Evolutionary conservation across 1,140 invertebrate species (phyloP).

Genomic region (Neuroterus valhalla): DNA sequence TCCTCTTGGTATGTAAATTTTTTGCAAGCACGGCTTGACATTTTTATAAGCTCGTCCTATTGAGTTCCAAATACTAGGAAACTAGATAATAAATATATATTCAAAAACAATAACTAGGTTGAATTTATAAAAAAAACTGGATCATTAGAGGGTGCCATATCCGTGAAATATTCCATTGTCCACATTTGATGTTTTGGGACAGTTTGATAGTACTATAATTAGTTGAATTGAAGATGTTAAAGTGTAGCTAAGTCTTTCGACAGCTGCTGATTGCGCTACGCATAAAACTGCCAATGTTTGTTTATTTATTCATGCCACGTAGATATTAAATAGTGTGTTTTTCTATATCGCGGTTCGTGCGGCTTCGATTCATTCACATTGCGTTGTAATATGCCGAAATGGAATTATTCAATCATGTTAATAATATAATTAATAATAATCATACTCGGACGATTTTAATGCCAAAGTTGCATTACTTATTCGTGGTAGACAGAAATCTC

Average conservation of each 20-base stretch:
- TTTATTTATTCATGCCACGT: conserved; percentile 55
- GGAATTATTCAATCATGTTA: background rate
- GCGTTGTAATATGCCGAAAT: conserved; percentile 4
- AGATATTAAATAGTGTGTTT: conserved; percentile 49
- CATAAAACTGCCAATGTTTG: conserved; percentile 58
- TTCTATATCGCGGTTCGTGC: conserved; percentile 35
- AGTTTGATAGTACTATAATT: conserved; percentile 37
- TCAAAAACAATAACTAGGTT: background rate
- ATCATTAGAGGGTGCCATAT: conserved; percentile 44
- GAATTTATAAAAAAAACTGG: conserved; percentile 30
- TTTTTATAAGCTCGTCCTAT: conserved; percentile 31
- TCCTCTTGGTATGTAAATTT: conserved; percentile 20
- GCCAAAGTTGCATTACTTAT: background rate
- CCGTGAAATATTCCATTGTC: conserved; percentile 24
- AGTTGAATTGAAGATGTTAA: conserved; percentile 44
- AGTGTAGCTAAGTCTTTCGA: conserved; percentile 58
- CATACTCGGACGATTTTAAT: background rate
- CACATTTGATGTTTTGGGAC: conserved; percentile 13
- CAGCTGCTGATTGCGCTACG: conserved; percentile 66
- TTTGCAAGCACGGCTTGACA: conserved; percentile 29
- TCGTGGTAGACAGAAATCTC: background rate
- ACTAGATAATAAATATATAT: background rate
- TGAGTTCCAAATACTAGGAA: background rate
- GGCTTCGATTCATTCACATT: conserved; percentile 9
- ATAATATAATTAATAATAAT: background rate